These are phyloP conservation scores for Carassius gibelio DNA, from an alignment of 2,113 vertebrate genomes.

Conservation along the genomic window DNA sequence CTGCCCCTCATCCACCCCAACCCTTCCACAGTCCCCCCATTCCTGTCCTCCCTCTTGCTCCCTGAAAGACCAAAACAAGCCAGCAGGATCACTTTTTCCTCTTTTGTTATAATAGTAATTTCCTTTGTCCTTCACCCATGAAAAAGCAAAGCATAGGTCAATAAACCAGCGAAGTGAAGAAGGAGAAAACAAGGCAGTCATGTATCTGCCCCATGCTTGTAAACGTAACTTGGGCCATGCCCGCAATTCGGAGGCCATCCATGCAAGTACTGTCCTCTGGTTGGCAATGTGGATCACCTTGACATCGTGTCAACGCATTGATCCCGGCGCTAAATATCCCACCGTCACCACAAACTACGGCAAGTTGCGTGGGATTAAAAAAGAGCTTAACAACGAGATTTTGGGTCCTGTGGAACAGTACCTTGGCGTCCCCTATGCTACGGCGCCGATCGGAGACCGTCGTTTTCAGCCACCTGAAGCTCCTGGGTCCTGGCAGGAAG, in stretches of 20 bases:
- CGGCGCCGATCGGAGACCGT: conserved; percentile 85
- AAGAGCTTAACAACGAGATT: conserved; percentile 91
- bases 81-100: not conserved
- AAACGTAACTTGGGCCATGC: conserved; percentile 30
- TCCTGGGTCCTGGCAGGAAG: conserved; percentile 88
- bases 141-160: not conserved
- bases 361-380: conserved; percentile 84
- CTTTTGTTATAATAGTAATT: not conserved
- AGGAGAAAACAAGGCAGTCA: conserved; percentile 18
- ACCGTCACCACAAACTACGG: conserved; percentile 88
- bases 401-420: conserved; percentile 90
- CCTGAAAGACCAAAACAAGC: not conserved
- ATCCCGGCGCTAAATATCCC: conserved; percentile 77
- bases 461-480: conserved; percentile 90
- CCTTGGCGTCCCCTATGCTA: conserved; percentile 88
- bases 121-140: not conserved
- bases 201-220: conserved; percentile 39
- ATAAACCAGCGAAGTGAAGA: not conserved
- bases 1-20: conserved; percentile 49
- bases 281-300: conserved; percentile 74
- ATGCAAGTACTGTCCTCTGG: conserved; percentile 69
- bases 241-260: conserved; percentile 62
- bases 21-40: conserved; percentile 30
- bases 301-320: conserved; percentile 76
- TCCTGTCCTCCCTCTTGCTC: conserved; percentile 11